Evolutionary conservation across 2,113 vertebrate genomes (phyloP), one percentile per base, ranked within the genome.

Genomic region (Scartelaos histophorus): DNA sequence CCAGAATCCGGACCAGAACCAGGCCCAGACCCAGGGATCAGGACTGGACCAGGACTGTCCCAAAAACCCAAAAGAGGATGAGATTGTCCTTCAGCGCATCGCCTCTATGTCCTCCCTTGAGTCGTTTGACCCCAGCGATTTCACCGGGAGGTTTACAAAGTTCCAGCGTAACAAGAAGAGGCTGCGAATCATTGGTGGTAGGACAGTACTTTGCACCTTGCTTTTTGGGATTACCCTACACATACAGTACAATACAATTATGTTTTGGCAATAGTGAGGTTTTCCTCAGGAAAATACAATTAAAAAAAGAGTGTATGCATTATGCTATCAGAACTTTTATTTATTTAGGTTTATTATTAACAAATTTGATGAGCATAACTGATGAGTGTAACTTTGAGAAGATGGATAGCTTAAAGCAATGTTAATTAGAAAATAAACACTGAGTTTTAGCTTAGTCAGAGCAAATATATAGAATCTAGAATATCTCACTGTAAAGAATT

Each of bases 141-240:
- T 93, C 71, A 95, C 91, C 35, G 96, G 95, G 70, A 96, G 91
- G 70, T 93, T 95, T 88, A 89, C 93, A 46, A 95, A 95, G 85
- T 94, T 97, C 82, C 95, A 95, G 72, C 95, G 93, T 74, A 86
- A 93, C 67, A 96, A 90, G 90, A 98, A 95, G 86, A 95, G 95
- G 89, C 94, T 94, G 13, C 89, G 94, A 72, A 87, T 99, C 87
- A 91, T 96, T 86, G 84, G 88, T 95, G 96, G 97, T 98, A 96
- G 85, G 34, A n/a, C 61, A 38, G 61, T 34, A 34, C 12, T 58
- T 21, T 5, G 15, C 15, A 7, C 6, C 25, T 34, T 61, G 58
- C 34, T 17, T 16, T 25, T 60, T 60, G 6, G 19, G 51, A 54
- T 21, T 54, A 5, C 6, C 9, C 7, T 57, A 3, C 24, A 15